Evolutionary conservation across 2,888 invertebrate species (phyloP).

Genomic region (Chorisops tibialis): DNA sequence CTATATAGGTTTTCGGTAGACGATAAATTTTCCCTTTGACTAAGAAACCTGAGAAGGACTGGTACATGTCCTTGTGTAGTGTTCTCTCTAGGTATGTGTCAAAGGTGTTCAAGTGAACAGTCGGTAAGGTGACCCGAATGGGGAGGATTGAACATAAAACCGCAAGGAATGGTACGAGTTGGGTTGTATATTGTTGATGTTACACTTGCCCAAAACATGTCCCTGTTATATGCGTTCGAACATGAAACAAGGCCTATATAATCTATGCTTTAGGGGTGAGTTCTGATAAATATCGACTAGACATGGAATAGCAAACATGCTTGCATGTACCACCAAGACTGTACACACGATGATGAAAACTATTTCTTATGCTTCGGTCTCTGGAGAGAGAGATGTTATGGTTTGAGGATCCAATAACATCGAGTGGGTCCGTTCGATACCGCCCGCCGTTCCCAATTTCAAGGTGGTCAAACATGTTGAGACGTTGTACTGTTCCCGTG

Average conservation of each 20-base stretch:
- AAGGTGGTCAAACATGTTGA: constrained; percentile 21
- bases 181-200: constrained; percentile 25
- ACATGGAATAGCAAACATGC: too few species aligned
- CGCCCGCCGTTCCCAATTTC: constrained; percentile 8
- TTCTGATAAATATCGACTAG: too few species aligned
- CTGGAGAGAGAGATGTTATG: constrained; percentile 17
- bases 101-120: constrained; percentile 32
- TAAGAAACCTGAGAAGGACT: constrained; percentile 23
- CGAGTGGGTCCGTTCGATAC: neutral
- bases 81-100: constrained; percentile 27
- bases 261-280: too few species aligned
- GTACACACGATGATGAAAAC: constrained; percentile 25
- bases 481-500: constrained; percentile 7
- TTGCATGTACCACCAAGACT: neutral
- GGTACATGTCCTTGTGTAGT: constrained; percentile 29
- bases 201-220: constrained; percentile 24
- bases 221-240: constrained; percentile 7
- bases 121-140: constrained; percentile 1
- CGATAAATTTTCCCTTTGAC: neutral
- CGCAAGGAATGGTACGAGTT: constrained; percentile 13
- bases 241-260: neutral
- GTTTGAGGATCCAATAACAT: neutral
- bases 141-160: neutral
- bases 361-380: constrained; percentile 13
- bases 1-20: too few species aligned